Evolutionary conservation across 37 sponge, comb jelly and placozoan species (phyloP), one percentile per base, ranked within the genome.

Genomic region (Spongilla lacustris): DNA sequence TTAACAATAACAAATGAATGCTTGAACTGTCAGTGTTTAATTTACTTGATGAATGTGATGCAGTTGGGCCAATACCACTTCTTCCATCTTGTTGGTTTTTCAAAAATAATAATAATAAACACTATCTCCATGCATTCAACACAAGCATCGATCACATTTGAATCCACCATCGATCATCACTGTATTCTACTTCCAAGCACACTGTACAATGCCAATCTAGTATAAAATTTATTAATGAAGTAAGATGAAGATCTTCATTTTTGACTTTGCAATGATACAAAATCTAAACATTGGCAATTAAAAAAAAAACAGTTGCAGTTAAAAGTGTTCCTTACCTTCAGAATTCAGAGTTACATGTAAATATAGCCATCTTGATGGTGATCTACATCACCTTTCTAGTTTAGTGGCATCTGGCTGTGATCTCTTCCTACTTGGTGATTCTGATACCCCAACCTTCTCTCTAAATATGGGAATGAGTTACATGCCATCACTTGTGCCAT

Each of bases 281-380:
- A 58, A 58, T 58, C 58, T 58, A 58, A 17, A 10, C 4, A 46
- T 46, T 46, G 46, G 58, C 58, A 58, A 17, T 6, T 14, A 17
- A 13, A 58, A 58, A 58, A 58, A 58, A n/a, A 13, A 17, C 58
- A 58, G 58, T 58, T 58, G 19, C 19, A 58, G 19, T 46, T 46
- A 46, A 46, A 46, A 46, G 46, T 58, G 58, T 58, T 58, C 11
- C 58, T 58, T 58, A 58, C 58, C 58, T 58, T 58, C 58, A 58
- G 58, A 58, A 58, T 58, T 58, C 58, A 58, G 58, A 58, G 58
- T 58, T 58, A 58, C n/a, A n/a, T n/a, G n/a, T n/a, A n/a, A 58
- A 58, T 58, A 17, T 17, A 58, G 58, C 19, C 58, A 17, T 58
- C 58, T 58, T 19, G 58, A 58, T 58, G 19, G 19, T 58, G 58